Evolutionary conservation across 1,140 invertebrate genomes (phyloP), one percentile per base, ranked within the genome.

Genomic region (Caenorhabditis tropicalis): DNA sequence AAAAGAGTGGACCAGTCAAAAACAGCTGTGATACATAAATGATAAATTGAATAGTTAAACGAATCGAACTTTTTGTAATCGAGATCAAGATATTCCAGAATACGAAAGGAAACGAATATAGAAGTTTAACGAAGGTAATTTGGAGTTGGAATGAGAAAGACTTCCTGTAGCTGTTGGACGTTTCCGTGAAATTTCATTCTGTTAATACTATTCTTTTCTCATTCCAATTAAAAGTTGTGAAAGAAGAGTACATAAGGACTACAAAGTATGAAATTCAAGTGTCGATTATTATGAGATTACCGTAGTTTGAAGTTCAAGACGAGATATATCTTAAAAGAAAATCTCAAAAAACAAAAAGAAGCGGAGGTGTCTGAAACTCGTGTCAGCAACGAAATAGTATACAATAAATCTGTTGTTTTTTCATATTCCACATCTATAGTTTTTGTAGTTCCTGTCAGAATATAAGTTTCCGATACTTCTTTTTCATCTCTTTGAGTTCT

Each of bases 391-490:
- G n/a, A 65, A 65, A 65, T 16, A 33, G 31, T 65, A 65, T 56
- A 33, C 58, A 65, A 65, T 65, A 33, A 16, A 36, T 33, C 10
- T 33, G 58, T 65, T 65, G 58, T 65, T 27, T 56, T 56, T 21
- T 36, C 16, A 27, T 29, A 29, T 58, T 29, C 21, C 29, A 58
- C 5, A 58, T 58, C 53, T 33, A 65, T 65, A 6, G 5, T 65
- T 12, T 36, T 65, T 65, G 33, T 65, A 65, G 58, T 65, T 65
- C 58, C 58, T 65, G 58, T 36, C 58, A 65, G 36, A 33, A 65
- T 33, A 58, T 58, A 24, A 58, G 53, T 58, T 29, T 29, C 24
- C 29, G 27, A 27, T 58, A 27, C 15, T 19, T 29, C 49, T 29
- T 58, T 58, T 27, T 27, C 24, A 21, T 51, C n/a, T n/a, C n/a